Base-by-base conservation (phyloP, 1,140 invertebrate species). In the Lordiphosa mommai region DNA sequence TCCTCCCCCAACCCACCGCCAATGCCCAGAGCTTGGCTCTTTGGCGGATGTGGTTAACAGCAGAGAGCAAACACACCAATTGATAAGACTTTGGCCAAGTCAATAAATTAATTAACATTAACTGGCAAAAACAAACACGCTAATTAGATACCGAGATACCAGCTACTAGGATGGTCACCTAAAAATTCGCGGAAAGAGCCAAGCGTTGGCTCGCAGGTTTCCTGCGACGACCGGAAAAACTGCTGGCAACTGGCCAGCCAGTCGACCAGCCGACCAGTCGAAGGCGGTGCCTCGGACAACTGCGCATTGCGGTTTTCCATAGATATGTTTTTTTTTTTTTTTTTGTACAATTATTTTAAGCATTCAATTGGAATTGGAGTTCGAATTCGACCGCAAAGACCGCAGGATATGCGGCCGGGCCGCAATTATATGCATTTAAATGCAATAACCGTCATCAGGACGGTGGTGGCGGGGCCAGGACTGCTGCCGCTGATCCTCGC, bases 391-490 rank as follows among this genome's bases (percentile, higher is more conserved):
- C 80, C 80, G 67, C 82, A 86, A 23, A 4, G 61, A 82, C 77
- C 77, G 72, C 76, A 82, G 67, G 67, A 76, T 65, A 69, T 67
- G 41, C 50, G 52, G 44, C 32, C 57, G 48, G 38, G 41, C 48
- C 23, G 61, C 76, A 82, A 82, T 82, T 84, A 82, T 72, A 76
- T 82, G 77, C 76, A 82, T 84, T 82, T 84, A 82, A 82, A 66
- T 84, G 76, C 76, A 82, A 84, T 84, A 84, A 82, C 77, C 76
- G 76, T 82, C 76, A 82, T 82, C 76, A 82, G 74, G 34, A 48
- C 29, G 51, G 38, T 29, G 10, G 9, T 29, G 10, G 9, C 16
- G 29, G 23, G 23, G 27, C 12, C 8, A 44, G 44, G 64, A 51
- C 49, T 8, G 8, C 43, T 46, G 13, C n/a, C n/a, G 23, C 17